phyloP scores from a whole-genome alignment of 2,888 invertebrate genomes.

The Hydropsyche betteni region DNA sequence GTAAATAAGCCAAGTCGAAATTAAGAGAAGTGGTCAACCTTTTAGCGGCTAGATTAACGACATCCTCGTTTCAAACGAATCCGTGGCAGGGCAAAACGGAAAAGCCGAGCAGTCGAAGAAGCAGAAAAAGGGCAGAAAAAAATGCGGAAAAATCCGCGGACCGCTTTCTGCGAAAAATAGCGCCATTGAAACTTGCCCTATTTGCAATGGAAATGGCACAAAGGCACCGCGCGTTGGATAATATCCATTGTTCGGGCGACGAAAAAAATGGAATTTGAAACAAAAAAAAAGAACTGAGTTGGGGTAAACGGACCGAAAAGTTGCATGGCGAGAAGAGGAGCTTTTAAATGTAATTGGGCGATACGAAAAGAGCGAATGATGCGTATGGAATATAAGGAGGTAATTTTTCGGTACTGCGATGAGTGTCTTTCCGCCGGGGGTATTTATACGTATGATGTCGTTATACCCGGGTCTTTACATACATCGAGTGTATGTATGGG shows the following conservation, averaged over 20 bases:
- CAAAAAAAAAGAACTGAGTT: background rate
- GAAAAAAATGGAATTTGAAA: constrained; percentile 30
- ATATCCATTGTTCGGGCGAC: constrained; percentile 16
- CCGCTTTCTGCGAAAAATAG: constrained; percentile 13
- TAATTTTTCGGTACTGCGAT: background rate
- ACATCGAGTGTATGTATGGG: too few species aligned
- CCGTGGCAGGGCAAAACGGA: too few species aligned
- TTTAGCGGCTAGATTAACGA: constrained; percentile 14
- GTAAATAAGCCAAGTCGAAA: constrained; percentile 22
- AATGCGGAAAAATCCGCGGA: constrained; percentile 15
- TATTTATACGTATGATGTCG: too few species aligned
- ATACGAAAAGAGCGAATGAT: constrained; percentile 31
- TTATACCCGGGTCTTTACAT: too few species aligned
- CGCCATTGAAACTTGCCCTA: constrained; percentile 29
- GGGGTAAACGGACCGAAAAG: constrained; percentile 28
- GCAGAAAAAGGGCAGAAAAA: background rate
- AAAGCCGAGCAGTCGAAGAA: too few species aligned
- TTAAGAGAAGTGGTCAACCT: constrained; percentile 23
- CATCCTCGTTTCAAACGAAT: too few species aligned
- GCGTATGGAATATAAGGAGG: constrained; percentile 31
- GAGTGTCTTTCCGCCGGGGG: too few species aligned
- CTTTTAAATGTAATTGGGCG: constrained; percentile 32
- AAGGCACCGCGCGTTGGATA: background rate
- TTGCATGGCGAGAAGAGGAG: background rate
- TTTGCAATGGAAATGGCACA: constrained; percentile 32